Evolutionary conservation across 2,797 vertebrate genomes (phyloP), one percentile per base, ranked within the genome.

Genomic region (Pseudotriccus pelzelni): DNA sequence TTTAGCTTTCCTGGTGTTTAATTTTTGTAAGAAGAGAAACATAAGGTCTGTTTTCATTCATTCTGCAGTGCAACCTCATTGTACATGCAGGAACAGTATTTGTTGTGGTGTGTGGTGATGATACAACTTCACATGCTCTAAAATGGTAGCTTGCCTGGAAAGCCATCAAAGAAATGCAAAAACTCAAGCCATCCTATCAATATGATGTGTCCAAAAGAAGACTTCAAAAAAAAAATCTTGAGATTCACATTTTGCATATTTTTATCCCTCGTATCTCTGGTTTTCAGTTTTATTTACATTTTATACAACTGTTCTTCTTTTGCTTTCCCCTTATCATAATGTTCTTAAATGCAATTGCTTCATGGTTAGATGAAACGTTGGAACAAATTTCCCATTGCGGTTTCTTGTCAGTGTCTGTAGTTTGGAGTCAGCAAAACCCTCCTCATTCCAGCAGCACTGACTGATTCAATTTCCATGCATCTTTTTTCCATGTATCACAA

Each of bases 271-370:
- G 11, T 66, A 85, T 90, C 60, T 94, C 78, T 85, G 36, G 9
- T 75, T 68, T 83, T 94, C 59, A 23, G 84, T 44, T 96, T 90
- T 80, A 92, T 96, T 97, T 96, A 76, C 49, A 43, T 90, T 94
- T 95, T 70, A 74, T 77, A 24, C 30, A 66, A 47, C 59, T 49
- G 69, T 24, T 59, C 66, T 63, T 96, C 46, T 82, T 96, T 94
- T 97, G 55, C 88, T 94, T 91, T 89, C 60, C 69, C 50, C 67
- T 96, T 96, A 90, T 75, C 69, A 1, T 66, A 82, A 87, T 86
- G 44, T 87, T 93, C 73, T 92, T 91, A 93, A 93, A 72, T 30
- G 24, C 75, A 81, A 68, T 79, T 80, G 37, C 90, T 88, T 88
- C 85, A 43, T 87, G 96, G 63, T 59, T 82, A 86, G 75, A 84